A percentile compares a stretch with the other conserved stretches of the same genome.
These are phyloP conservation scores for Spilosoma lubricipeda DNA, from an alignment of 2,888 invertebrate species.

Conservation along the genomic window DNA sequence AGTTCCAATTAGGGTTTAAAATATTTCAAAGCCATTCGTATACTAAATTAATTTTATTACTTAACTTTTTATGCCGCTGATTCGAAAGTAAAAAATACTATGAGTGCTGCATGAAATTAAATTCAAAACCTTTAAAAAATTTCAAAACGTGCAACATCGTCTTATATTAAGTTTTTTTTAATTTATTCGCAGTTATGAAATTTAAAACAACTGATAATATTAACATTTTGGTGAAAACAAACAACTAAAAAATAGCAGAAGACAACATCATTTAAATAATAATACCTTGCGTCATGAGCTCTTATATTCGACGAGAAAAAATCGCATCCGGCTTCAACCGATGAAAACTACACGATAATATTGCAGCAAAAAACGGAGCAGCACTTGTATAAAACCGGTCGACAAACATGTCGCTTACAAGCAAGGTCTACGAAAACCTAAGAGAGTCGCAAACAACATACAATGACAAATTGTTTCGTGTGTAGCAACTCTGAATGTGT, in stretches of 20 bases:
- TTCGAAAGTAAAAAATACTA: conserved; percentile 26
- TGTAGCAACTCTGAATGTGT: conserved; percentile 67
- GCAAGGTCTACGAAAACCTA: conserved; percentile 67
- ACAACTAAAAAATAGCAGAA: conserved; percentile 37
- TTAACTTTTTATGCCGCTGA: conserved; percentile 10
- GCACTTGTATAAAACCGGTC: conserved; percentile 55
- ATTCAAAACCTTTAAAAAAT: conserved; percentile 17
- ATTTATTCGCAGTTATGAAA: conserved; percentile 28
- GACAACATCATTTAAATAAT: conserved; percentile 63
- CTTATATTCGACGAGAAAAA: conserved; percentile 67
- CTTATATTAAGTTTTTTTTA: conserved; percentile 50
- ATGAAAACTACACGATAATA: conserved; percentile 66
- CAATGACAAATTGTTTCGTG: conserved; percentile 65
- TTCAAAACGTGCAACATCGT: conserved; percentile 49
- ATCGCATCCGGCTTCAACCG: conserved; percentile 75
- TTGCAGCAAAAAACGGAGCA: conserved; percentile 62
- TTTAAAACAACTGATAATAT: conserved; percentile 20
- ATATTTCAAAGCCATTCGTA: neutral
- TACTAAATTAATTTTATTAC: neutral
- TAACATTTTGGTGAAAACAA: conserved; percentile 37
- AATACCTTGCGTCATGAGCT: conserved; percentile 70
- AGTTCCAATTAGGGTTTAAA: neutral
- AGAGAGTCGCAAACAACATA: conserved; percentile 69
- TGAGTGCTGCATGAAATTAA: conserved; percentile 21
- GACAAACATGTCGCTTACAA: conserved; percentile 53